Conservation (phyloP, 2,797 vertebrate species). For the Macroramphosus scolopax region DNA sequence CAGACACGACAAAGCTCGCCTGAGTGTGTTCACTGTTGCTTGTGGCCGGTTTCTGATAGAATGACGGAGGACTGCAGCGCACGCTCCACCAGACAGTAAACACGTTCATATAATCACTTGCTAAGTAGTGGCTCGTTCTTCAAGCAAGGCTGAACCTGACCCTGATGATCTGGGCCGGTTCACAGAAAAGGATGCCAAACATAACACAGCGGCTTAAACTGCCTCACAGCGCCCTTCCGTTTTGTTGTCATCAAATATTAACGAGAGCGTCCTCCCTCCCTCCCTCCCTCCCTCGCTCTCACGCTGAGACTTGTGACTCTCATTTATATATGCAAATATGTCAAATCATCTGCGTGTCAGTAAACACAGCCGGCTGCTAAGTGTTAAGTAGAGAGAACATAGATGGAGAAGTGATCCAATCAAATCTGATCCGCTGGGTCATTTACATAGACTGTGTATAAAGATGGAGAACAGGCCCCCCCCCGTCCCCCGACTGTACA, state of each 20-base stretch:
- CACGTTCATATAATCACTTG: slow-evolving; percentile 3
- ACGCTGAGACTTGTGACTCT: slow-evolving; percentile 2
- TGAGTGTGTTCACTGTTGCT: not conserved
- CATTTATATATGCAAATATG: slow-evolving; percentile 42
- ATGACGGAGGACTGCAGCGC: not conserved
- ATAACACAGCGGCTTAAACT: slow-evolving; percentile 14
- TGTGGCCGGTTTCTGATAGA: slow-evolving; percentile 2
- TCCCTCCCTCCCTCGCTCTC: no score
- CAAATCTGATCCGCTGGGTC: no score
- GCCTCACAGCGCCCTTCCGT: slow-evolving; percentile 10
- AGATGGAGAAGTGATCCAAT: no score
- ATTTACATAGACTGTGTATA: no score
- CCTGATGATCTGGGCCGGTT: not conserved
- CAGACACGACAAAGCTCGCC: not conserved
- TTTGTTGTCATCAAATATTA: slow-evolving; percentile 48
- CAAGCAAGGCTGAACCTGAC: slow-evolving; percentile 3
- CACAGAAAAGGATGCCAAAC: slow-evolving; percentile 10
- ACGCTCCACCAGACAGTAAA: slow-evolving; percentile 10
- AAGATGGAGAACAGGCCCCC: no score
- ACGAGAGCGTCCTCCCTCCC: slow-evolving; percentile 10
- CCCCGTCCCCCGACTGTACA: no score
- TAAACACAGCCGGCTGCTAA: slow-evolving; percentile 20
- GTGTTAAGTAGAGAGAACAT: no score
- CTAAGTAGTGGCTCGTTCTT: slow-evolving; percentile 1
- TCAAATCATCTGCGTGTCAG: slow-evolving; percentile 26